Conservation (phyloP, 2,888 invertebrate genomes). For the Dexiosoma caninum region DNA sequence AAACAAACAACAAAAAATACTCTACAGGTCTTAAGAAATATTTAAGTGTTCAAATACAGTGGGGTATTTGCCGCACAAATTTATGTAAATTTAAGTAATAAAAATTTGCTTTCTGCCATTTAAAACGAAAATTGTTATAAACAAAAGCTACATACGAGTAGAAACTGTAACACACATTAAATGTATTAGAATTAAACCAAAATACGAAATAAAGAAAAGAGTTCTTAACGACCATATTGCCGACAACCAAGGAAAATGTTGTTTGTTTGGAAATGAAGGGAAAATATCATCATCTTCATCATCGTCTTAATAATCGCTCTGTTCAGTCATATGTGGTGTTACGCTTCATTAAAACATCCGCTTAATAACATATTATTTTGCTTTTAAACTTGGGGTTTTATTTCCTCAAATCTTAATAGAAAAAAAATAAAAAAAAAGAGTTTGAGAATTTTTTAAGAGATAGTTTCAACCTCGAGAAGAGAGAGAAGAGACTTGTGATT, state of each 20-base stretch:
- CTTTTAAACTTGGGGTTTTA: not conserved
- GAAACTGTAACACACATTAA: not conserved
- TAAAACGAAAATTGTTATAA: slow-evolving; percentile 7
- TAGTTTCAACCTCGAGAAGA: too few species aligned
- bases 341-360: slow-evolving; percentile 73
- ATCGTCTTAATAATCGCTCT: slow-evolving; percentile 11
- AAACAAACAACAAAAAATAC: slow-evolving; percentile 39
- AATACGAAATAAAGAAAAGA: slow-evolving; percentile 7
- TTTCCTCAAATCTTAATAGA: not conserved
- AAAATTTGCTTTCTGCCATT: slow-evolving; percentile 4
- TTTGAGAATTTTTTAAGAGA: not conserved
- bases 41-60: not conserved
- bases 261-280: slow-evolving; percentile 4
- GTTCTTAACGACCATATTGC: slow-evolving; percentile 10
- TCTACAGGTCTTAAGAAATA: not conserved
- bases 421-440: not conserved
- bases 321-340: slow-evolving; percentile 65
- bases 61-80: not conserved
- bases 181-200: not conserved
- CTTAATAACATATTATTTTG: slow-evolving; percentile 25
- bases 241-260: slow-evolving; percentile 37
- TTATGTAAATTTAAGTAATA: slow-evolving; percentile 35
- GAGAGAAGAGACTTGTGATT: too few species aligned
- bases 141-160: not conserved
- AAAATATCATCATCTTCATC: slow-evolving; percentile 1